These are phyloP conservation scores for Azemiops feae DNA, from an alignment of 2,113 vertebrate genomes.

Conservation along the genomic window DNA sequence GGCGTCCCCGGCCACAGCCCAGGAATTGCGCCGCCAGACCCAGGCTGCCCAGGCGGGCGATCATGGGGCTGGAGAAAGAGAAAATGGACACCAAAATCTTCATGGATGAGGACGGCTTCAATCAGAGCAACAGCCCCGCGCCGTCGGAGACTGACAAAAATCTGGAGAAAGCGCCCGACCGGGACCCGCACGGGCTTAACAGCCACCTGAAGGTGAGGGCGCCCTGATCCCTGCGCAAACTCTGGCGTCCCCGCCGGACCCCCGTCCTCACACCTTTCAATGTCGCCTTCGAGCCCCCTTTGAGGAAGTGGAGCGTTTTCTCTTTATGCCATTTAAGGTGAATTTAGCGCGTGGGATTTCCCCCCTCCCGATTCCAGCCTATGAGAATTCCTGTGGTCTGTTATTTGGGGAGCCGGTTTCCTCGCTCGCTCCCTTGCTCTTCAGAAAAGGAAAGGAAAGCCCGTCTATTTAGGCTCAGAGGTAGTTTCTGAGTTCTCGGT, in stretches of 20 bases:
- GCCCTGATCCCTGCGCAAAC: not conserved
- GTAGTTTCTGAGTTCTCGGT: not conserved
- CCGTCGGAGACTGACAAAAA: slow-evolving; percentile 66
- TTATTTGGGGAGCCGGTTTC: not conserved
- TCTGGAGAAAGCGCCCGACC: slow-evolving; percentile 54
- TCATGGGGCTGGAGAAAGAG: slow-evolving; percentile 88
- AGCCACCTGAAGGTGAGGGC: slow-evolving; percentile 80
- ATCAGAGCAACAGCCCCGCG: slow-evolving; percentile 73
- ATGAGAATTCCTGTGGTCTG: not conserved
- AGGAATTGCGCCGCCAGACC: slow-evolving; percentile 4
- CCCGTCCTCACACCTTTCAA: not conserved
- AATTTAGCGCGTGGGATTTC: not conserved
- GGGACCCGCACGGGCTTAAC: slow-evolving; percentile 81
- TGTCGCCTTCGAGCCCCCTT: not conserved
- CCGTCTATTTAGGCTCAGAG: not conserved
- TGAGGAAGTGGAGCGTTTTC: not conserved
- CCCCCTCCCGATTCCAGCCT: not conserved
- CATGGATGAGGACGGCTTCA: slow-evolving; percentile 82
- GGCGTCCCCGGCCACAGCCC: not conserved
- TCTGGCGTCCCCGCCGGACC: not conserved
- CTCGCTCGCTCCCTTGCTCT: not conserved
- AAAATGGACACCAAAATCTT: slow-evolving; percentile 79
- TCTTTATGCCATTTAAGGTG: not conserved
- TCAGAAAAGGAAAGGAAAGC: not conserved
- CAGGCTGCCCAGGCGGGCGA: slow-evolving; percentile 5